phyloP scores from a whole-genome alignment of 2,888 invertebrate genomes.

The Nemotelus nigrinus region DNA sequence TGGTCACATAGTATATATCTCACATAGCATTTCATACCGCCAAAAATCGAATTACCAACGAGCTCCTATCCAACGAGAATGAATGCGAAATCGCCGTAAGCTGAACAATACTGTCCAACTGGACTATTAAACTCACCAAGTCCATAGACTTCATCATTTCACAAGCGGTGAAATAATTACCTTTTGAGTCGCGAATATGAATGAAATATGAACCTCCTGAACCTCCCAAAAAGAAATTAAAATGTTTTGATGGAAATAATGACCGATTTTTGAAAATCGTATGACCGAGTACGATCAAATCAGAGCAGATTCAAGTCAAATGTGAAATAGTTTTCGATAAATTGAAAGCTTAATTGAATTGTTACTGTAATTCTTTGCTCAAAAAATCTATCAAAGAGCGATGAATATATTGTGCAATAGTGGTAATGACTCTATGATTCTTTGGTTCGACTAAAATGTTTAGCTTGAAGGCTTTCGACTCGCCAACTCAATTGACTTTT shows the following conservation, averaged over 20 bases:
- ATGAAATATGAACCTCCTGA: not conserved
- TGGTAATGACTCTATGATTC: too few relatives aligned
- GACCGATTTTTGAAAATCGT: not conserved
- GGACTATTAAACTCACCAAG: conserved; percentile 6
- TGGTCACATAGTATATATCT: too few relatives aligned
- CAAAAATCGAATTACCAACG: too few relatives aligned
- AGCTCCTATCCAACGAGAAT: too few relatives aligned
- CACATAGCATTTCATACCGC: too few relatives aligned
- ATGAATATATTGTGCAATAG: conserved; percentile 4
- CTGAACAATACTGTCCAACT: conserved; percentile 12
- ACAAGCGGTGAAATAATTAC: conserved; percentile 16
- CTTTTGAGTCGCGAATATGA: not conserved
- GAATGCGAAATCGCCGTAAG: too few relatives aligned
- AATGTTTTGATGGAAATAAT: conserved; percentile 31
- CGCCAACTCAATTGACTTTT: too few relatives aligned
- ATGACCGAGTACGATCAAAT: not conserved
- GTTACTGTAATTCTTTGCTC: conserved; percentile 1
- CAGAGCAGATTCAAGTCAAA: not conserved
- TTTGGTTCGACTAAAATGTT: too few relatives aligned
- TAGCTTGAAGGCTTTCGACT: too few relatives aligned
- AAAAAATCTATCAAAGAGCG: not conserved
- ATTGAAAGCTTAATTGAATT: conserved; percentile 11
- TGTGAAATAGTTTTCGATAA: conserved; percentile 24
- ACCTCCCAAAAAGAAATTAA: conserved; percentile 23
- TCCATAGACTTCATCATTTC: not conserved